phyloP scores from a whole-genome alignment of 2,888 invertebrate species.

The Aphrophora alni region DNA sequence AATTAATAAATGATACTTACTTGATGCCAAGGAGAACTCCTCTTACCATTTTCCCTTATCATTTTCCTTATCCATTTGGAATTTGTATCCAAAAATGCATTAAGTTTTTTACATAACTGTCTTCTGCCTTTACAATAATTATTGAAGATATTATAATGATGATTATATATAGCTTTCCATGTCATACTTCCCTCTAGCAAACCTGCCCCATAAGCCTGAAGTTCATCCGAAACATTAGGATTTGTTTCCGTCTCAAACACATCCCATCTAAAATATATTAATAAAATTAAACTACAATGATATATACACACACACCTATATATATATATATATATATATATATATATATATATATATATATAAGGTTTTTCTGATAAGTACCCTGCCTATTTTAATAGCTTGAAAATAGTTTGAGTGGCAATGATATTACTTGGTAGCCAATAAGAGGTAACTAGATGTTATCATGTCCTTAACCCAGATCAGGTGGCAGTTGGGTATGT shows the following conservation, averaged over 20 bases:
- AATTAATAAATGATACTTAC: conserved; percentile 11
- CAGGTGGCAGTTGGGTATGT: too few species aligned
- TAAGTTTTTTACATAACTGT: neutral
- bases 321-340: too few species aligned
- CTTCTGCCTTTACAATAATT: neutral
- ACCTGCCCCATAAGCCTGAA: conserved; percentile 19
- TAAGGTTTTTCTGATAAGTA: too few species aligned
- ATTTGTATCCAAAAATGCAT: conserved; percentile 14
- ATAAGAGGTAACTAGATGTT: too few species aligned
- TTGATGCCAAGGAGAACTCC: conserved; percentile 25
- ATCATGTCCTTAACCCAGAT: too few species aligned
- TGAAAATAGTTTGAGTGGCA: too few species aligned
- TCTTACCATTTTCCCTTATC: neutral
- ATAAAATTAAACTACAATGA: too few species aligned
- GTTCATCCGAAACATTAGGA: neutral
- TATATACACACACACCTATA: too few species aligned
- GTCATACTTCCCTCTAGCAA: neutral
- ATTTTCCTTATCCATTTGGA: neutral
- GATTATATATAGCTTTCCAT: conserved; percentile 8
- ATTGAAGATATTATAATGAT: conserved; percentile 16
- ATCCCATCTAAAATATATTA: neutral
- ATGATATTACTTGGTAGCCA: too few species aligned
- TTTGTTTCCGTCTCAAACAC: conserved; percentile 9
- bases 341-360: too few species aligned
- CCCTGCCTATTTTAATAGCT: too few species aligned